Base-by-base conservation (phyloP, 1,140 invertebrate genomes). In the Cydia amplana region DNA sequence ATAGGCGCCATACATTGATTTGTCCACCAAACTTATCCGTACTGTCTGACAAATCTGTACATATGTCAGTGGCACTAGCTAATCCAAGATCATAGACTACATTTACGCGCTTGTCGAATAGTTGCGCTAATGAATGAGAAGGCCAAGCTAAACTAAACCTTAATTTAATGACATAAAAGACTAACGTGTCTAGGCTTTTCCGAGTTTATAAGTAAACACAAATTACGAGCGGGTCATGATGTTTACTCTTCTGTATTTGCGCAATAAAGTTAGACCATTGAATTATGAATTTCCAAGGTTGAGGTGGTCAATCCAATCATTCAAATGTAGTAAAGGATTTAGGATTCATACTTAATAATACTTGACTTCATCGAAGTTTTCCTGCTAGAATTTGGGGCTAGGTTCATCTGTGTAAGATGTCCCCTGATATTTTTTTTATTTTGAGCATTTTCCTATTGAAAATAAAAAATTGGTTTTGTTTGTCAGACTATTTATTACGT, bases 271-370 rank as follows among this genome's bases (percentile, higher is more conserved):
- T 18, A 55, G 51, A 18, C 51, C n/a, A 55, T 55, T 55, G 51
- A 55, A 55, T 55, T 55, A 55, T 55, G 51, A 7, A 55, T 46
- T 46, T 18, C 51, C 51, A 55, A 55, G 51, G 51, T 55, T 55
- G 5, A 55, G 20, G 51, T 55, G 51, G 16, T 55, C 43, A 51
- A 3, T 18, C 7, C 49, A 55, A 55, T 7, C 51, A 18, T 55
- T 55, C 51, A 55, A 55, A 18, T 4, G 49, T 55, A 55, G n/a
- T 51, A n/a, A 10, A 51, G 10, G 4, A 55, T 18, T 55, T 28
- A 28, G 28, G 4, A 28, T 28, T 28, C 28, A 28, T 28, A 28
- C 3, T 28, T 28, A 28, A 28, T 28, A 28, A 4, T 28, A 28
- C 28, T 28, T 28, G 2, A 28, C 28, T 28, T 28, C 28, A 28